Percentiles rank a stretch among this genome's conserved stretches.
These are phyloP conservation scores for Cepaea nemoralis DNA, from an alignment of 1,140 invertebrate species.

Conservation along the genomic window DNA sequence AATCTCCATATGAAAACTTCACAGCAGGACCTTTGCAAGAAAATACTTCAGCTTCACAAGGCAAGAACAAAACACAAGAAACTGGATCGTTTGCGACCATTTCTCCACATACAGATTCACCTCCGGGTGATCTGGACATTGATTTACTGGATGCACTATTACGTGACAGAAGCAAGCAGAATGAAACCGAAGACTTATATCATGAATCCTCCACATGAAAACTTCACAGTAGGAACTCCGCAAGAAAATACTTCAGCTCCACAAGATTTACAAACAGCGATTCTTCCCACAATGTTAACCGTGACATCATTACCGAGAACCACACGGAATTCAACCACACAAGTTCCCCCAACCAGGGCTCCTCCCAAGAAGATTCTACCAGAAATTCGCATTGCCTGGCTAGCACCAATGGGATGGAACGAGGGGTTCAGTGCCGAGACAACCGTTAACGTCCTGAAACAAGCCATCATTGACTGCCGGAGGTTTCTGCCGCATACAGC, in stretches of 20 bases:
- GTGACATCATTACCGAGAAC: background rate
- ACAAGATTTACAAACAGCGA: background rate
- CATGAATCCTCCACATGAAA: no score
- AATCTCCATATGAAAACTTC: no score
- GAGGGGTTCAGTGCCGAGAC: constrained; percentile 30
- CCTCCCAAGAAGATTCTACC: background rate
- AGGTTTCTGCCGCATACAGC: constrained; percentile 17
- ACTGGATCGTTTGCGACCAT: no score
- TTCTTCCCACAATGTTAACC: background rate
- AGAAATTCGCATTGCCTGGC: constrained; percentile 27
- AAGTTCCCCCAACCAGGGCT: background rate
- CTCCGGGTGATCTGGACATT: no score
- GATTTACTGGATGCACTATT: no score
- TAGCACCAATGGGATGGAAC: constrained; percentile 25
- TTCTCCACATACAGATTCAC: no score
- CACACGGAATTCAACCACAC: background rate
- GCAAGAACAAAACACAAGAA: no score
- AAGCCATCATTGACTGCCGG: background rate
- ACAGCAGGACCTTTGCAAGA: background rate
- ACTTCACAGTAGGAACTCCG: background rate
- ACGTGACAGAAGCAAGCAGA: no score
- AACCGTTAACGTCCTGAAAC: constrained; percentile 27
- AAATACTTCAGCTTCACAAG: background rate
- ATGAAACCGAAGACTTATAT: no score
- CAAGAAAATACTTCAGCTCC: background rate